Base-by-base conservation (phyloP, 2,113 vertebrate genomes). In the Coracopsis vasa region DNA sequence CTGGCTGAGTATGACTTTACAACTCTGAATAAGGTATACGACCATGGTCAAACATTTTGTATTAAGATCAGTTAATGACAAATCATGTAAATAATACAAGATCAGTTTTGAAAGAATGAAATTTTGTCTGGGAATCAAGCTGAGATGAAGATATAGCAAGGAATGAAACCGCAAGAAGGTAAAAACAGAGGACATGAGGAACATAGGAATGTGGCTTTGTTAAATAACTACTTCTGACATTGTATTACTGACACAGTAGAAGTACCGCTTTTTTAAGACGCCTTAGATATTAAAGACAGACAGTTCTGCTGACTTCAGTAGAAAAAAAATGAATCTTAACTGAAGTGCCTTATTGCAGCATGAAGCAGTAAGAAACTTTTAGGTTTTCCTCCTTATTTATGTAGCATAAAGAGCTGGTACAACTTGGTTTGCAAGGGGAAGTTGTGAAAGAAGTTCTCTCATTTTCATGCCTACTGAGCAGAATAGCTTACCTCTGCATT, bases 11-110 rank as follows among this genome's bases (percentile, higher is more conserved):
- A 53, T 73, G 58, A 12, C 53, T 29, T 47, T 70, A 47, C 45
- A 71, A 0, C 65, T 73, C 28, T 64, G 51, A 81, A 42, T 51
- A 64, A 77, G 50, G 50, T 9, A 1, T 27, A 13, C 0, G 0
- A 4, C 42, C 2, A 0, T 51, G 33, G 47, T 78, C 31, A 73
- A 20, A 23, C 12, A 21, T 62, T 62, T 71, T 8, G 3, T 74
- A 8, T 44, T 83, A 54, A 84, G 42, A 74, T 27, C 27, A 42
- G 13, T 81, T 91, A 67, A 67, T 75, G 51, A 39, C 24, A 75
- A 47, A 73, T 90, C 17, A 41, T 10, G 31, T 29, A 80, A 80
- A 31, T 67, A 54, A 79, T 65, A 15, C 35, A 72, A 58, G 15
- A 66, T 72, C 11, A 27, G 39, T 89, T 93, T 81, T 65, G 33